Evolutionary conservation across 2,797 vertebrate species (phyloP).

Genomic region (Tenualosa thibaudeaui): DNA sequence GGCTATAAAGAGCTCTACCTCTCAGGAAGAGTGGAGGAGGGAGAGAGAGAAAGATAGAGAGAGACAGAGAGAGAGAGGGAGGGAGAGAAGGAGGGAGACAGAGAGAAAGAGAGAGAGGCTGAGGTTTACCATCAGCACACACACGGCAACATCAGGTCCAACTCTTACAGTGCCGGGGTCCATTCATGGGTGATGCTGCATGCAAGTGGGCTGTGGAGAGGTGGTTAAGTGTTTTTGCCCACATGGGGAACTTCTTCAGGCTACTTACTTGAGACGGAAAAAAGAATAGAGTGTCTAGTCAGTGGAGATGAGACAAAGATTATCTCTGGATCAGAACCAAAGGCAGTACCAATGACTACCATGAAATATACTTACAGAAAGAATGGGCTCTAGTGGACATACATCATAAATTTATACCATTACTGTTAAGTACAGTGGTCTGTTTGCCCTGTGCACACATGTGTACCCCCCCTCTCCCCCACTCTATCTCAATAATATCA

Average conservation of each 20-base stretch:
- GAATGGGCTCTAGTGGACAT: too few species aligned
- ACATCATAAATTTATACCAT: slow-evolving; percentile 49
- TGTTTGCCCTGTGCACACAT: slow-evolving; percentile 68
- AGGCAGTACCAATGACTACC: not conserved
- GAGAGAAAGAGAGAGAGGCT: too few species aligned
- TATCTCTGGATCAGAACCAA: not conserved
- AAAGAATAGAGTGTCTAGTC: not conserved
- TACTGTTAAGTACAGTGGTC: slow-evolving; percentile 69
- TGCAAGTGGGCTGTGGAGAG: not conserved
- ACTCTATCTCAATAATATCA: slow-evolving; percentile 45
- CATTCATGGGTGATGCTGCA: not conserved
- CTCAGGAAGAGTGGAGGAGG: not conserved
- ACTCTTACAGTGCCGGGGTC: not conserved
- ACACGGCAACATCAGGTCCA: not conserved
- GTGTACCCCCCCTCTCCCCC: slow-evolving; percentile 50
- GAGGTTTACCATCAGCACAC: not conserved
- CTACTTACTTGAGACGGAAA: not conserved
- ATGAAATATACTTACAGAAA: not conserved
- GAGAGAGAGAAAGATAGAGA: too few species aligned
- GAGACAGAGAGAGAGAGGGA: too few species aligned
- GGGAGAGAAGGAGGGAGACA: too few species aligned
- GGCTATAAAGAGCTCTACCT: not conserved
- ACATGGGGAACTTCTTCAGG: not conserved
- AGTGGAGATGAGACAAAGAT: not conserved
- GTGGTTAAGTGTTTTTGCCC: not conserved